Conservation (phyloP, 1,140 invertebrate species). For the Luehdorfia chinensis region DNA sequence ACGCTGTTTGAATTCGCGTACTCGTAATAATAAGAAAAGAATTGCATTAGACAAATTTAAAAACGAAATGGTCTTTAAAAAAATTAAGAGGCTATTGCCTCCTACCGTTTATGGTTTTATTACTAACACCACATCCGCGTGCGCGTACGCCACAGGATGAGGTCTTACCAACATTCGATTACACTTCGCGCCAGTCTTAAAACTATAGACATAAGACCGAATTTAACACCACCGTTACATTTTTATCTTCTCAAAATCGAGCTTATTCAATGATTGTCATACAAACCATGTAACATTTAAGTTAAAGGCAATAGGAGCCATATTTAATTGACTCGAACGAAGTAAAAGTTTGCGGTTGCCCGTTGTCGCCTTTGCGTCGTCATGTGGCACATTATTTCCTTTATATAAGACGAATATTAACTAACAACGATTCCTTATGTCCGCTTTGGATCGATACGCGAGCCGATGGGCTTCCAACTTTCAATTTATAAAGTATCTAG, state of each 20-base stretch:
- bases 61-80: slow-evolving; percentile 8
- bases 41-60: too few species aligned
- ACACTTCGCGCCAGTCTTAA: slow-evolving; percentile 9
- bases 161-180: slow-evolving; percentile 12
- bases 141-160: slow-evolving; percentile 54
- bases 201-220: slow-evolving; percentile 13
- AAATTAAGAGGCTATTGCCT: slow-evolving; percentile 29
- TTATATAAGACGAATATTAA: slow-evolving; percentile 16
- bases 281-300: slow-evolving; percentile 15
- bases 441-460: slow-evolving; percentile 4
- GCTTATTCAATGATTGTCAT: neutral
- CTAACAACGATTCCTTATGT: slow-evolving; percentile 5
- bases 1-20: too few species aligned
- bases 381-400: slow-evolving; percentile 14
- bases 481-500: too few species aligned
- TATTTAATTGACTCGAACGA: neutral
- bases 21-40: too few species aligned
- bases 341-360: neutral
- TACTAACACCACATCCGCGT: slow-evolving; percentile 57
- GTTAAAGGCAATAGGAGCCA: slow-evolving; percentile 2
- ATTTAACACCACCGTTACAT: slow-evolving; percentile 14
- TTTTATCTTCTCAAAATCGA: slow-evolving; percentile 15
- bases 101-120: slow-evolving; percentile 46
- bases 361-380: neutral
- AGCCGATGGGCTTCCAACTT: slow-evolving; percentile 2